Evolutionary conservation across 2,888 invertebrate species (phyloP).

Genomic region (Hydraecia micacea): DNA sequence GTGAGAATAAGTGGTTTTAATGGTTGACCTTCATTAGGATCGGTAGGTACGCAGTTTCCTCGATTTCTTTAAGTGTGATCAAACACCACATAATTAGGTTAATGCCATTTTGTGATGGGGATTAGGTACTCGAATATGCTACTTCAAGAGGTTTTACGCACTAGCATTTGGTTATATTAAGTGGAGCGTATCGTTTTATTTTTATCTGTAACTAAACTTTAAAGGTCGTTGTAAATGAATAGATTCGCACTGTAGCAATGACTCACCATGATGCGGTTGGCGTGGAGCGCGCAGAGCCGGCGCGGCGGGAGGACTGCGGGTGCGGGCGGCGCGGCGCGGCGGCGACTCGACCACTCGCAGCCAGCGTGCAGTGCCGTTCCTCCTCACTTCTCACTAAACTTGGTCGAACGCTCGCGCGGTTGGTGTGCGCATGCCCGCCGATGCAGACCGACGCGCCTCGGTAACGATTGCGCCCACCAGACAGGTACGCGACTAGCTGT

Average conservation of each 20-base stretch:
- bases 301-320: slow-evolving; percentile 88
- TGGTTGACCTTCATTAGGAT: slow-evolving; percentile 73
- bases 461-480: slow-evolving; percentile 88
- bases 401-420: slow-evolving; percentile 76
- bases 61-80: slow-evolving; percentile 72
- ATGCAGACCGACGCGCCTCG: slow-evolving; percentile 87
- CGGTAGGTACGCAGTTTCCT: slow-evolving; percentile 69
- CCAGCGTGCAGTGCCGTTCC: slow-evolving; percentile 80
- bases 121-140: slow-evolving; percentile 30
- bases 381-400: slow-evolving; percentile 83
- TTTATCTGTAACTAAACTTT: slow-evolving; percentile 71
- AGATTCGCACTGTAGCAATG: slow-evolving; percentile 86
- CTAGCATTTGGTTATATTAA: slow-evolving; percentile 59
- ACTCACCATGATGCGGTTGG: slow-evolving; percentile 90
- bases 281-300: slow-evolving; percentile 86
- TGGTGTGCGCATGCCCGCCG: slow-evolving; percentile 86
- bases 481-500: slow-evolving; percentile 88
- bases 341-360: slow-evolving; percentile 79
- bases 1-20: slow-evolving; percentile 54
- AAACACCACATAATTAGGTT: slow-evolving; percentile 77
- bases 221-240: slow-evolving; percentile 84
- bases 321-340: slow-evolving; percentile 82
- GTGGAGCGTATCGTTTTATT: slow-evolving; percentile 73
- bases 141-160: slow-evolving; percentile 44
- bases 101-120: slow-evolving; percentile 61